Evolutionary conservation across 2,797 vertebrate genomes (phyloP), one percentile per base, ranked within the genome.

Genomic region (Micrastur ruficollis): DNA sequence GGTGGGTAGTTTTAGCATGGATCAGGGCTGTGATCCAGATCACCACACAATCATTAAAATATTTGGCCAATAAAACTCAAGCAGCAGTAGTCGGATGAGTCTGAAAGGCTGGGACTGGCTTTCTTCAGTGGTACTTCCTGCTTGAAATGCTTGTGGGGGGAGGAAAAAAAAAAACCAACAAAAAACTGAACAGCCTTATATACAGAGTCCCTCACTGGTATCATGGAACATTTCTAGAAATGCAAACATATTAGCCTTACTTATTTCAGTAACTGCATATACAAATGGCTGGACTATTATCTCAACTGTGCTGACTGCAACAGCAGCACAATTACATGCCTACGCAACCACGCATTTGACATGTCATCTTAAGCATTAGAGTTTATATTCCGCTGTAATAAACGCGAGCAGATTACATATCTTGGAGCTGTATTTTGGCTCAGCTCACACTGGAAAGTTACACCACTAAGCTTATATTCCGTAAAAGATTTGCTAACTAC

Each of bases 341-440:
- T 42, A 32, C 2, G 2, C 82, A 81, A 52, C 8, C 90, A 27
- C 0, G 0, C 70, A 27, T 32, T 6, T 66, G 73, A 76, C 44
- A 5, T 23, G 80, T 17, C 76, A 90, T 36, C 50, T 58, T 29
- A 31, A 34, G 67, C 70, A 84, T 52, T 18, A 84, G 12, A 81
- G 59, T 34, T 94, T 34, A 49, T 61, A 53, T 49, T 82, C 79
- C 66, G 56, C 82, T 80, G 29, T 20, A 86, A 73, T 47, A 67
- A 76, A 84, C 0, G 3, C 3, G 0, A 78, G 75, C 36, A 84
- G 36, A 91, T 90, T 93, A 93, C 71, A 3, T 86, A 86, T 67
- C 90, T 92, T 49, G 73, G 63, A 97, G 91, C 82, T 90, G 58
- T 73, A 67, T 73, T 93, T 82, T 76, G 66, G 47, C 80, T 86